phyloP scores from a whole-genome alignment of 35 echinoderm and acorn worm genomes.

The Hemicentrotus pulcherrimus region DNA sequence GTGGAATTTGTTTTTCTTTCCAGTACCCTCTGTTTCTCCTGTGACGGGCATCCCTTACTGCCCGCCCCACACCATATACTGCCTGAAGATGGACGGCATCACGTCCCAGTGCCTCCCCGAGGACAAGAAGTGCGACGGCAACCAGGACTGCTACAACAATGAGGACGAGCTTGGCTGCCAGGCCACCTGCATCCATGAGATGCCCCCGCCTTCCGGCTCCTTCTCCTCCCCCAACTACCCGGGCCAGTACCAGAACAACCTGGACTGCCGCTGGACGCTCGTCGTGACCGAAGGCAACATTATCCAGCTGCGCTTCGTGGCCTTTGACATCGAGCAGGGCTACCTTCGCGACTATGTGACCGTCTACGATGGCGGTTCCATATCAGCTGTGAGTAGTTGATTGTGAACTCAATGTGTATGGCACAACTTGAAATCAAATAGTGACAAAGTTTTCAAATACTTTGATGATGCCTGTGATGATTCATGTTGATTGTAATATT shows the following conservation, averaged over 20 bases:
- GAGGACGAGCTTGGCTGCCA: conserved; percentile 64
- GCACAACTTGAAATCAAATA: no score
- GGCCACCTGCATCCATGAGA: conserved; percentile 49
- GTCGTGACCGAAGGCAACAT: conserved; percentile 50
- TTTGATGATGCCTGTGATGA: no score
- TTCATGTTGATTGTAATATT: no score
- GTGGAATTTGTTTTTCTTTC: neutral
- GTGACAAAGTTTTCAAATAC: no score
- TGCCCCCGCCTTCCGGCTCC: neutral
- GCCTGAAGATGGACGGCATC: neutral
- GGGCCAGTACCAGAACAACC: conserved; percentile 56
- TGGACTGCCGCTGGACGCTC: conserved; percentile 78
- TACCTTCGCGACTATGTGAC: conserved; percentile 70
- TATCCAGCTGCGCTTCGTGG: conserved; percentile 71
- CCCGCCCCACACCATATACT: conserved; percentile 36
- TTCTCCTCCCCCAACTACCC: conserved; percentile 87
- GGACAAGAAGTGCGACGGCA: conserved; percentile 75
- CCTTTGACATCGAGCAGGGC: conserved; percentile 71
- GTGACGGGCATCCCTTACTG: neutral
- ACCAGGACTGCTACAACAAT: conserved; percentile 60
- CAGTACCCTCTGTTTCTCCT: neutral
- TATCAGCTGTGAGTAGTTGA: conserved; percentile 3
- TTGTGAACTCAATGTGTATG: neutral
- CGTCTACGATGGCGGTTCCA: conserved; percentile 61
- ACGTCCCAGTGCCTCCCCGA: conserved; percentile 45